These are phyloP conservation scores for Belgica antarctica DNA, from an alignment of 2,888 invertebrate genomes.

Conservation along the genomic window DNA sequence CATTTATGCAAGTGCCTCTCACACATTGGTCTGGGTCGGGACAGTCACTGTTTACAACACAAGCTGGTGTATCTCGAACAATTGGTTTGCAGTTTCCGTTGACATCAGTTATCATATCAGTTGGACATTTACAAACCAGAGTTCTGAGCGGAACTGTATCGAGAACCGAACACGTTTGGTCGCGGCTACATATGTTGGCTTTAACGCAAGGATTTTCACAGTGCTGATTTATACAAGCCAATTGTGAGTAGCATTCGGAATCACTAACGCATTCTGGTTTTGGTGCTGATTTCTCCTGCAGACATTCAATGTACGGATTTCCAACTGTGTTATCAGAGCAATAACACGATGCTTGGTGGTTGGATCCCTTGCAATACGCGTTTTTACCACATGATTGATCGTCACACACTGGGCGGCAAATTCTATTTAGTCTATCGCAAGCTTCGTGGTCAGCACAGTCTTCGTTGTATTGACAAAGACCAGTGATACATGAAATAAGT, in stretches of 20 bases:
- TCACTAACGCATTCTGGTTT: slow-evolving; percentile 69
- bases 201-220: slow-evolving; percentile 76
- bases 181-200: slow-evolving; percentile 70
- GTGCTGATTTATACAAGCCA: slow-evolving; percentile 73
- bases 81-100: slow-evolving; percentile 69
- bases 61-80: slow-evolving; percentile 61
- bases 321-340: slow-evolving; percentile 75
- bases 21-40: slow-evolving; percentile 70
- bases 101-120: slow-evolving; percentile 72
- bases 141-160: slow-evolving; percentile 78
- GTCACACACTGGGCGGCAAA: slow-evolving; percentile 78
- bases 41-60: slow-evolving; percentile 73
- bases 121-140: slow-evolving; percentile 81
- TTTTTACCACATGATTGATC: slow-evolving; percentile 76
- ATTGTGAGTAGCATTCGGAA: slow-evolving; percentile 70
- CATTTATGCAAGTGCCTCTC: slow-evolving; percentile 72
- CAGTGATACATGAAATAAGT: slow-evolving; percentile 74
- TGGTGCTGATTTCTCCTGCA: slow-evolving; percentile 52
- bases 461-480: slow-evolving; percentile 82
- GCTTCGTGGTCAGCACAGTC: slow-evolving; percentile 83
- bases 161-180: slow-evolving; percentile 75
- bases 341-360: slow-evolving; percentile 74
- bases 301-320: slow-evolving; percentile 74
- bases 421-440: slow-evolving; percentile 77
- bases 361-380: slow-evolving; percentile 71